phyloP scores from a whole-genome alignment of 2,888 invertebrate genomes.

The Habroteleia sp. region DNA sequence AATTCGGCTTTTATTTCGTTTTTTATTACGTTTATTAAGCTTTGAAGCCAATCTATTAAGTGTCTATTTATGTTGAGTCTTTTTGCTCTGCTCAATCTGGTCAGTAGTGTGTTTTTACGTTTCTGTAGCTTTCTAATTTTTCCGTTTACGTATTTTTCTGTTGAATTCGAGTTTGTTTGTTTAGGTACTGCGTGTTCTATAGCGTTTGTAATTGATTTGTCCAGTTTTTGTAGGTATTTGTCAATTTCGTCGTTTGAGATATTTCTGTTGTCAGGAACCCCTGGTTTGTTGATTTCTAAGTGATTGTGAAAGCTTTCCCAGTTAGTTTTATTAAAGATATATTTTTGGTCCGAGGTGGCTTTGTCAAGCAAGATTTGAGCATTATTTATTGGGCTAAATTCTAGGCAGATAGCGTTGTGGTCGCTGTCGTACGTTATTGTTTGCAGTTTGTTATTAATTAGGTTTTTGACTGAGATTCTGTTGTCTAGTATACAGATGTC shows the following conservation, averaged over 20 bases:
- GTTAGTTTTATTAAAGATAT: not conserved
- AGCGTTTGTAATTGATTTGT: not conserved
- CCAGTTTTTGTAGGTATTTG: not conserved
- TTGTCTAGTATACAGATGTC: conserved; percentile 2
- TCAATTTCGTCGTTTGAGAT: not conserved
- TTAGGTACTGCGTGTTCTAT: not conserved
- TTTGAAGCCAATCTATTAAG: not conserved
- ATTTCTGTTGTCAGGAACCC: not conserved
- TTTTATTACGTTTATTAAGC: not conserved
- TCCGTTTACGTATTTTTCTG: not conserved
- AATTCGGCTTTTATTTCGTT: not conserved
- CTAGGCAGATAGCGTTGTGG: conserved; percentile 2
- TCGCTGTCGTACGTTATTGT: conserved; percentile 16
- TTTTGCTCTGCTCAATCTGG: not conserved
- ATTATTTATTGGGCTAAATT: not conserved
- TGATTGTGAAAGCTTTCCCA: not conserved
- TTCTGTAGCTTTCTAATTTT: conserved; percentile 4
- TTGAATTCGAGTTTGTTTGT: not conserved
- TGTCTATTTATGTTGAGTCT: not conserved
- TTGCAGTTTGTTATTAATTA: not conserved
- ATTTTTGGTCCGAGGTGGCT: not conserved
- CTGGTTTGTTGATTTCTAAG: not conserved
- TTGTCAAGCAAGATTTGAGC: not conserved
- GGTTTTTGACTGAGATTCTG: not conserved
- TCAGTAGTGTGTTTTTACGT: not conserved